Evolutionary conservation across 2,113 vertebrate species (phyloP).

Genomic region (Macquaria australasica): DNA sequence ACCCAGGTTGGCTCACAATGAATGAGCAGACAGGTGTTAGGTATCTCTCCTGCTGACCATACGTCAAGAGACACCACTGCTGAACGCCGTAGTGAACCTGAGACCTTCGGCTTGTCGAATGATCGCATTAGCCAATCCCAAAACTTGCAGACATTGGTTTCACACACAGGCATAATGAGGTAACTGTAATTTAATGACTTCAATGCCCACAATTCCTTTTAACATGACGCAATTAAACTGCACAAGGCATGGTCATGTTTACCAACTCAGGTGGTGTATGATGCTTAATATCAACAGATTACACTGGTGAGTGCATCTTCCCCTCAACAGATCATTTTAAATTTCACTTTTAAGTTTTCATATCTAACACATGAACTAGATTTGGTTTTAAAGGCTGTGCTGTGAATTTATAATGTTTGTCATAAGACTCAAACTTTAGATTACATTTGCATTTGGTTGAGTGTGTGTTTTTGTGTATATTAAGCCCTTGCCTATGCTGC

Average conservation of each 20-base stretch:
- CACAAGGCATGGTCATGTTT: neutral
- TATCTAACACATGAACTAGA: neutral
- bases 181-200: neutral
- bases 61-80: neutral
- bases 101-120: constrained; percentile 1
- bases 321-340: neutral
- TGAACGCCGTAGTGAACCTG: constrained; percentile 6
- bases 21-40: neutral
- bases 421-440: too few species aligned
- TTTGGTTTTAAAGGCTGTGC: too few species aligned
- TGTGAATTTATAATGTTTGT: too few species aligned
- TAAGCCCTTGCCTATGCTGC: neutral
- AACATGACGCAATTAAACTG: neutral
- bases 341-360: neutral
- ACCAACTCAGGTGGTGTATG: neutral
- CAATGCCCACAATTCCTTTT: neutral
- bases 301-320: too few species aligned
- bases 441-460: too few species aligned
- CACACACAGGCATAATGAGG: rapidly evolving
- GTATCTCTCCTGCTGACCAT: neutral
- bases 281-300: too few species aligned
- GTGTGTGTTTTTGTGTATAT: neutral
- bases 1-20: neutral
- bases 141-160: neutral
- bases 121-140: neutral